phyloP scores from a whole-genome alignment of 2,888 invertebrate species.

The Drosophila mimetica region DNA sequence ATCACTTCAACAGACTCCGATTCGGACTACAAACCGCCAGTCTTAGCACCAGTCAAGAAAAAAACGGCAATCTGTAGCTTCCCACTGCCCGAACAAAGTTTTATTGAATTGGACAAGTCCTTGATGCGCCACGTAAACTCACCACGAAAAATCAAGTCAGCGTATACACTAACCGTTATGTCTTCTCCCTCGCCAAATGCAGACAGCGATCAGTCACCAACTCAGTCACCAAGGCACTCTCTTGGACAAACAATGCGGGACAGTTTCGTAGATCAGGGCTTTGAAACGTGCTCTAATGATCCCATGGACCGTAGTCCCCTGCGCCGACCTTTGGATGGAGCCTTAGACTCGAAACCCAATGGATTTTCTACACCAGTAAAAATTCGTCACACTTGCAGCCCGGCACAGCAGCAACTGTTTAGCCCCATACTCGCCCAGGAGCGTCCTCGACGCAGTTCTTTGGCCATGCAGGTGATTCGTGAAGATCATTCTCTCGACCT shows the following conservation, averaged over 20 bases:
- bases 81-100: conserved; percentile 48
- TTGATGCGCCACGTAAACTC: conserved; percentile 76
- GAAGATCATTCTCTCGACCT: conserved; percentile 79
- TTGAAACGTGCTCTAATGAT: conserved; percentile 81
- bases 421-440: conserved; percentile 63
- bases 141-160: conserved; percentile 76
- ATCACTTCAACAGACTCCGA: conserved; percentile 81
- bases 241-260: conserved; percentile 55
- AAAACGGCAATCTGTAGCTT: conserved; percentile 31
- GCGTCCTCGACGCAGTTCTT: conserved; percentile 75
- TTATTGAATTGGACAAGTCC: conserved; percentile 66
- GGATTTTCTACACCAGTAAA: conserved; percentile 79
- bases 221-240: conserved; percentile 59
- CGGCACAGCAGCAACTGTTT: conserved; percentile 60
- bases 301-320: conserved; percentile 71
- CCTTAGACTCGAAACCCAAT: conserved; percentile 42
- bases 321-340: conserved; percentile 44
- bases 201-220: conserved; percentile 73
- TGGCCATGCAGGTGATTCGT: conserved; percentile 80
- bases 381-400: conserved; percentile 21
- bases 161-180: conserved; percentile 78
- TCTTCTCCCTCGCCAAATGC: conserved; percentile 75
- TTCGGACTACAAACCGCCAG: conserved; percentile 60
- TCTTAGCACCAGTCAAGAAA: conserved; percentile 46
- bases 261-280: conserved; percentile 81